Evolutionary conservation across 2,797 vertebrate species (phyloP), one percentile per base, ranked within the genome.

Genomic region (Tenualosa thibaudeaui): DNA sequence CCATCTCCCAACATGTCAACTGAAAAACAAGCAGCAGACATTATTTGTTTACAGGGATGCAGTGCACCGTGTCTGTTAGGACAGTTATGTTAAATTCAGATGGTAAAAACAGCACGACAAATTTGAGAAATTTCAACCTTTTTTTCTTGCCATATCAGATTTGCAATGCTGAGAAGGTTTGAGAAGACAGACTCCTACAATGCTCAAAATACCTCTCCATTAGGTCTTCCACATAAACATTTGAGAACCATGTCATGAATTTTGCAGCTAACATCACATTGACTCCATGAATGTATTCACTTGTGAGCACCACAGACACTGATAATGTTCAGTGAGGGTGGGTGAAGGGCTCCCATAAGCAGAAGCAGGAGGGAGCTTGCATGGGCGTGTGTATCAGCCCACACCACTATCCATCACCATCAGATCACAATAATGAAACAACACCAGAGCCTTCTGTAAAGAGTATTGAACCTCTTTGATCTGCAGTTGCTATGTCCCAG

Each of bases 21-120:
- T 62, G 58, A 24, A n/a, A 62, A 62, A 40, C 40, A 71, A 71
- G 31, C 31, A 46, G 13, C 71, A 65, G 68, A 46, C 46, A 78
- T 46, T 17, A 78, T 78, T 78, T 78, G 71, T 78, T 78, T 78
- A 78, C 71, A 71, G 26, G 31, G 26, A 37, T 37, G 26, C 12
- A 12, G 40, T 78, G 40, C 43, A 22, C 40, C 10, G 15, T 46
- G 37, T 78, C 37, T 40, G 9, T 40, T 3, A 46, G 71, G 71
- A 43, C 40, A 46, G 40, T 71, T 37, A 78, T 43, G 40, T 22
- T 7, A 78, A 46, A 46, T 9, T 78, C 71, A 46, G 71, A 17
- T 37, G 43, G 71, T 17, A 46, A 78, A 19, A 78, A 78, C 71
- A 78, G 71, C 71, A 22, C 22, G 68, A 78, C 12, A 78, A 40